Evolutionary conservation across 2,888 invertebrate genomes (phyloP), one percentile per base, ranked within the genome.

Genomic region (Erynnis tages): DNA sequence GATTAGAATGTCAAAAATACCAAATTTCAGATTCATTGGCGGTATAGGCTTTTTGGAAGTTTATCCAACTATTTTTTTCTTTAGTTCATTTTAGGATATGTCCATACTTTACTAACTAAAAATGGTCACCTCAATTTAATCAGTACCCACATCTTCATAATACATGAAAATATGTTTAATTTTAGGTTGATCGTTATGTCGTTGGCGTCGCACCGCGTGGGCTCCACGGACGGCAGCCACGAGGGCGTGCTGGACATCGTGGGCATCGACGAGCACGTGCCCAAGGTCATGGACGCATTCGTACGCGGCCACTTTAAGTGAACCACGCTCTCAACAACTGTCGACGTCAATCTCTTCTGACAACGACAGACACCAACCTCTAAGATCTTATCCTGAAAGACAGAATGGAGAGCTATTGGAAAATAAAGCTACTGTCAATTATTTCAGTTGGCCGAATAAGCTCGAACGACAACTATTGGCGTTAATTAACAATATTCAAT

Each of bases 281-380:
- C 93, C 30, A 90, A 87, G 62, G 65, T 93, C 29, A 86, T 94
- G 46, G 92, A 93, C 74, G 92, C 93, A 1, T 93, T 94, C 70
- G 88, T 90, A 16, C 86, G 90, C 61, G 91, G 90, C 50, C 81
- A 87, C 45, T 91, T 92, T 69, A 72, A 82, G 66, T 89, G 74
- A 84, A 25, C 1, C n/a, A n/a, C n/a, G n/a, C n/a, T n/a, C n/a
- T n/a, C n/a, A 29, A 7, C 21, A n/a, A 5, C 25, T 17, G n/a
- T 38, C 23, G 21, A 13, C 32, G 49, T 41, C 41, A 40, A 41
- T 14, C n/a, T n/a, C 32, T 25, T 21, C 14, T 49, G 49, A 34
- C 32, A 16, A 16, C 11, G 27, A 48, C 32, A 30, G 30, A 32
- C 30, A 13, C 17, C 27, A 30, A 49, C 17, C 19, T 49, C 40